Conservation (phyloP, 64 coral and sea anemone species). For the Pachyseris speciosa region DNA sequence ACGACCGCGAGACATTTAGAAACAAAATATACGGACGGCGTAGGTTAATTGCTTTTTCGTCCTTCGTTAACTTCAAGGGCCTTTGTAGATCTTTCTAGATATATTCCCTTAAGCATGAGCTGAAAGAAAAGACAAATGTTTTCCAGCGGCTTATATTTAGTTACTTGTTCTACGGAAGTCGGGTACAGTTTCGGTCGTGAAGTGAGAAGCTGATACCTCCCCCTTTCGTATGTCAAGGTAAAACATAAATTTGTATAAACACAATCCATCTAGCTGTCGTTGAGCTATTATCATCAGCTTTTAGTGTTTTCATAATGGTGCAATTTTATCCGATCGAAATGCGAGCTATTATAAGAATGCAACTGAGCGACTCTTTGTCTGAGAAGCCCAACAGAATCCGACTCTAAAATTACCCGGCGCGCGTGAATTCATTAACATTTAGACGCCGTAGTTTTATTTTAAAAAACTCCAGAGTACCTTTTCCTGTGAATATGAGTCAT, state of each 20-base stretch:
- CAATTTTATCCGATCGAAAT: constrained; percentile 82
- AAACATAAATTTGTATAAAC: constrained; percentile 84
- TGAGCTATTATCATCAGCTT: constrained; percentile 80
- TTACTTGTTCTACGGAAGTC: constrained; percentile 25
- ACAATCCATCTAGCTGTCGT: constrained; percentile 82
- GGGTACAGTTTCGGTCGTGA: background rate
- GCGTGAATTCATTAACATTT: background rate
- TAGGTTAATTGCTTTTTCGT: background rate
- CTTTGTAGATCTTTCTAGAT: constrained; percentile 10
- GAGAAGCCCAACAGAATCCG: constrained; percentile 18
- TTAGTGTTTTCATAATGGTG: constrained; percentile 77
- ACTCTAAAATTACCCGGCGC: background rate
- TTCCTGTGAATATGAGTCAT: background rate
- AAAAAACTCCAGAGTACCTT: background rate
- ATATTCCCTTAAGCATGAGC: background rate
- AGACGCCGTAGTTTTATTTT: background rate
- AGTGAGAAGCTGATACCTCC: background rate
- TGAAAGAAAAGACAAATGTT: background rate
- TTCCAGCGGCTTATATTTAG: constrained; percentile 8
- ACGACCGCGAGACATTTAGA: no score
- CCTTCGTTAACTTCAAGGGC: background rate
- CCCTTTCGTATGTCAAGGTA: constrained; percentile 41
- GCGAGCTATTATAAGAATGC: constrained; percentile 78
- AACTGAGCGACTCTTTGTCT: constrained; percentile 62
- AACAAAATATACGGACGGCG: background rate